Evolutionary conservation across 2,888 invertebrate species (phyloP), one percentile per base, ranked within the genome.

Genomic region (Serripes groenlandicus): DNA sequence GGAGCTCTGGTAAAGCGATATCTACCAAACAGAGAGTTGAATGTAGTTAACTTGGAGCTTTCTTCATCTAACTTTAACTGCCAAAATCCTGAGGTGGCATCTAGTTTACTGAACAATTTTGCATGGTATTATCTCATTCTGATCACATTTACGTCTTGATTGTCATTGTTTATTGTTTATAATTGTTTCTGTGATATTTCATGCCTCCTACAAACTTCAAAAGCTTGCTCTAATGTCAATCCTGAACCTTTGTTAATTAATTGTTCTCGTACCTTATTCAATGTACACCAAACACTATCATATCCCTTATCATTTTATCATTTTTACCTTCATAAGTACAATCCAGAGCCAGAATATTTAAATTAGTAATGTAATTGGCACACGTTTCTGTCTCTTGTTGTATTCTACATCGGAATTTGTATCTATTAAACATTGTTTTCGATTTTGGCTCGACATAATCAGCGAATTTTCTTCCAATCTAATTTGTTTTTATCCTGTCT

Each of bases 261-360:
- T 37, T 85, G 83, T 52, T 88, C 80, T 28, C 87, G 30, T 0
- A 87, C 70, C 54, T 87, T 86, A 1, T 23, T 42, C 4, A n/a
- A 35, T 54, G 60, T 0, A 83, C 66, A 0, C 82, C 78, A 68
- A 82, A 78, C 5, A 87, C 84, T 9, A 87, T 82, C 18, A 73
- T 34, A 62, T 87, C 86, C 28, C 83, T 60, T 9, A 87, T 58
- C 70, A 87, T 78, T 37, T 78, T 34, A 7, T 87, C 84, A 23
- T 62, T 21, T 18, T 64, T 58, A n/a, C 72, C 35, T 4, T 34
- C 64, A 77, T 86, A 86, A 1, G 32, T 64, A 74, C 88, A 88
- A 42, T 88, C 86, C 68, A 62, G 79, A 4, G 79, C 76, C 3
- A 83, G 56, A 0, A 80, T 11, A 71, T 75, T 77, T 15, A 87